A percentile compares a stretch with the other conserved stretches of the same genome.
Evolutionary conservation across 2,797 vertebrate genomes (phyloP).

Genomic region (Melanotaenia nigrans): DNA sequence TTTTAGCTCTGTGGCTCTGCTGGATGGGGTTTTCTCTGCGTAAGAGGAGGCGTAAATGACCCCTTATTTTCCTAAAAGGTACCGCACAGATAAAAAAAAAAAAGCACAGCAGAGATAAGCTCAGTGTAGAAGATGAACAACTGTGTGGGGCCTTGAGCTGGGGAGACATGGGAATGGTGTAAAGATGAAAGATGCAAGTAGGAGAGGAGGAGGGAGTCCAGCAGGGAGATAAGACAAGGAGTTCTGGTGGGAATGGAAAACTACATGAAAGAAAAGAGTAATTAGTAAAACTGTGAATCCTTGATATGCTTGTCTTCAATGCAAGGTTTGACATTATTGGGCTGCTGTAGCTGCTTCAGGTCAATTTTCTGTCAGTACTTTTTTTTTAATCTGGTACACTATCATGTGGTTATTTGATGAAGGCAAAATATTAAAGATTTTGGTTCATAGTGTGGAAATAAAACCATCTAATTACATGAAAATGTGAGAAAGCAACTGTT

Average conservation of each 20-base stretch:
- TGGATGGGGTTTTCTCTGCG: constrained; percentile 10
- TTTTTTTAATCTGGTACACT: not conserved
- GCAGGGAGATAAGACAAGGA: constrained; percentile 47
- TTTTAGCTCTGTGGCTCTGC: constrained; percentile 26
- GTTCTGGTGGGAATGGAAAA: constrained; percentile 46
- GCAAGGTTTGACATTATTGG: not conserved
- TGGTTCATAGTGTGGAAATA: not conserved
- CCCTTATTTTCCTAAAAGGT: constrained; percentile 39
- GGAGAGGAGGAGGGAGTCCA: constrained; percentile 28
- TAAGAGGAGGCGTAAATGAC: constrained; percentile 18
- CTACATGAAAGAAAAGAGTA: constrained; percentile 47
- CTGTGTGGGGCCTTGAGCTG: constrained; percentile 47
- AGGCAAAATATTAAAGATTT: constrained; percentile 1
- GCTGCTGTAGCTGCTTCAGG: constrained; percentile 1
- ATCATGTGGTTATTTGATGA: not conserved
- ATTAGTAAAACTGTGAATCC: constrained; percentile 44
- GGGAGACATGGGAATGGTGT: constrained; percentile 45
- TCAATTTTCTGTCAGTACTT: not conserved
- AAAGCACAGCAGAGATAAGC: constrained; percentile 31
- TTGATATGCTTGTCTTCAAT: constrained; percentile 18
- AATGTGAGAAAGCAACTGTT: constrained; percentile 56
- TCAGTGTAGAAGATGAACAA: constrained; percentile 26
- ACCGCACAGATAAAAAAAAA: constrained; percentile 41
- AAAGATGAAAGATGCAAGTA: constrained; percentile 29
- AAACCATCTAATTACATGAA: constrained; percentile 1